Conservation (phyloP, 2,888 invertebrate genomes). For the Apotomis capreana region DNA sequence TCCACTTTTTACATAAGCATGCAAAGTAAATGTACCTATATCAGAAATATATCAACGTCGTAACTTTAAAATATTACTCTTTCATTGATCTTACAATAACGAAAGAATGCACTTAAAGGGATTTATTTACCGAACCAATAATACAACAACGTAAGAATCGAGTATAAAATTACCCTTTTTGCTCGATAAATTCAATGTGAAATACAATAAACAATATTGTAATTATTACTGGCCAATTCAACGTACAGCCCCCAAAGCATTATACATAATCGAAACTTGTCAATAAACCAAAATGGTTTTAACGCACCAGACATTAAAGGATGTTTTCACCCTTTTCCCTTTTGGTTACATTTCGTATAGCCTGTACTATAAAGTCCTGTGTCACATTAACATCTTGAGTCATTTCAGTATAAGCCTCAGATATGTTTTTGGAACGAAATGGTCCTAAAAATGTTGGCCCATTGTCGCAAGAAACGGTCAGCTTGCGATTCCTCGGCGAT, state of each 20-base stretch:
- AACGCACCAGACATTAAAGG: neutral
- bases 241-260: neutral
- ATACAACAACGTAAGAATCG: constrained; percentile 57
- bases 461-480: constrained; percentile 31
- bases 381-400: constrained; percentile 6
- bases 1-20: too few species aligned
- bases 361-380: constrained; percentile 4
- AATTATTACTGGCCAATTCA: constrained; percentile 53
- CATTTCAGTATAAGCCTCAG: neutral
- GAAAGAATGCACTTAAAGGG: constrained; percentile 41
- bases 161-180: constrained; percentile 58
- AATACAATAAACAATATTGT: constrained; percentile 69
- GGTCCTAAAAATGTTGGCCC: constrained; percentile 8
- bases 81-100: constrained; percentile 24
- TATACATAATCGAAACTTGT: neutral
- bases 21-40: neutral
- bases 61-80: neutral
- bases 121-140: constrained; percentile 51
- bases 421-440: constrained; percentile 41
- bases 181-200: constrained; percentile 54
- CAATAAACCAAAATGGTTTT: neutral
- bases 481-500: constrained; percentile 54
- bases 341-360: neutral
- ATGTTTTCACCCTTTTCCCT: neutral
- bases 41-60: neutral